These are phyloP conservation scores for Erpobdella octoculata DNA, from an alignment of 2,888 invertebrate species.

Conservation along the genomic window DNA sequence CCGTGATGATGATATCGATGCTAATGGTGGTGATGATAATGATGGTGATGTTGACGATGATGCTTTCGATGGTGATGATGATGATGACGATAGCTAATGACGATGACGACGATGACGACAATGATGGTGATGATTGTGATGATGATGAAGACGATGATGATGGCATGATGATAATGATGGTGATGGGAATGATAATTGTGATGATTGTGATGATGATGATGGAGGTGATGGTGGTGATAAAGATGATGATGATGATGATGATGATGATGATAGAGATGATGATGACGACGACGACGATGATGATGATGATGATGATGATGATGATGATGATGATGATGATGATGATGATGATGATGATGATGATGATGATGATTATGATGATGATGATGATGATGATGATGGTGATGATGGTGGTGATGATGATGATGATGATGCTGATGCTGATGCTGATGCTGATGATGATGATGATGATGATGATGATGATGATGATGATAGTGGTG, in stretches of 20 bases:
- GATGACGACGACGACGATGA: slow-evolving; percentile 10
- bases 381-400: slow-evolving; percentile 5
- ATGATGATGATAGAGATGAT: background rate
- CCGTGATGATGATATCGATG: slow-evolving; percentile 8
- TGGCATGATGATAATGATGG: background rate
- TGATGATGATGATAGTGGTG: background rate
- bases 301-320: slow-evolving; percentile 14
- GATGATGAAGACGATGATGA: slow-evolving; percentile 4
- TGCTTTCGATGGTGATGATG: slow-evolving; percentile 13
- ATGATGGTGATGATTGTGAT: slow-evolving; percentile 14
- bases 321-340: slow-evolving; percentile 10
- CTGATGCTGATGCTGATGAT: no score
- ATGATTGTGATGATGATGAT: no score
- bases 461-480: slow-evolving; percentile 1
- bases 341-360: slow-evolving; percentile 16
- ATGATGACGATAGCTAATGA: background rate
- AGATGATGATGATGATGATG: slow-evolving; percentile 13
- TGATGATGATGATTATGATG: slow-evolving; percentile 8
- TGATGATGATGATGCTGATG: no score
- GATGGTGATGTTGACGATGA: slow-evolving; percentile 13
- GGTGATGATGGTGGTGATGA: background rate
- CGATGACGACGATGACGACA: background rate
- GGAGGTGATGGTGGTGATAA: no score
- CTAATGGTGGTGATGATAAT: slow-evolving; percentile 8
- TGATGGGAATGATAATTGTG: background rate